phyloP scores from a whole-genome alignment of 2,797 vertebrate species.

The Buceros bicornis region DNA sequence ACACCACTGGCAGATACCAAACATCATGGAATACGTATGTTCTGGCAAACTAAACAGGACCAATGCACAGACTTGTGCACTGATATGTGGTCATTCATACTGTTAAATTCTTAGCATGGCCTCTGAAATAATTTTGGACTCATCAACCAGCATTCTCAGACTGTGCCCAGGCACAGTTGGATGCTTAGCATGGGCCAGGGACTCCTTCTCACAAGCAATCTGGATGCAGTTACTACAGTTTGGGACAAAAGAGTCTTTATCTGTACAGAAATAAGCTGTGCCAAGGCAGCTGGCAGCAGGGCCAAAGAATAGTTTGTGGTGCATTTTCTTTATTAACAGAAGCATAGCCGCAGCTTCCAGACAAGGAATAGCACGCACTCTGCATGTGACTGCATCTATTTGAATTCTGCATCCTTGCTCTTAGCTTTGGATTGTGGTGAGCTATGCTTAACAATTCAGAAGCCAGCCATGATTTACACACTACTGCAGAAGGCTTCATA shows the following conservation, averaged over 20 bases:
- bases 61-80: background rate
- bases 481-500: background rate
- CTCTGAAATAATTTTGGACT: background rate
- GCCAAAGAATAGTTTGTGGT: background rate
- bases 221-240: background rate
- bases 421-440: constrained; percentile 15
- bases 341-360: background rate
- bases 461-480: background rate
- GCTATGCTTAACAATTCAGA: constrained; percentile 10
- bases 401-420: constrained; percentile 24
- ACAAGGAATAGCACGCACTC: background rate
- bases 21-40: background rate
- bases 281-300: constrained; percentile 5
- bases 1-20: background rate
- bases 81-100: background rate
- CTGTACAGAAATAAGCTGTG: background rate
- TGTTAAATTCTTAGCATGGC: background rate
- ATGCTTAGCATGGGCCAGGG: background rate
- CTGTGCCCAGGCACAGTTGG: constrained; percentile 9
- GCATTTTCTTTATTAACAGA: background rate
- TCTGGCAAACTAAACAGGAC: background rate
- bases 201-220: background rate
- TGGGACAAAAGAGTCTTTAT: constrained; percentile 10
- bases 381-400: background rate
- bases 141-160: background rate